phyloP scores from a whole-genome alignment of 2,797 vertebrate genomes.

The Podarcis lilfordi region DNA sequence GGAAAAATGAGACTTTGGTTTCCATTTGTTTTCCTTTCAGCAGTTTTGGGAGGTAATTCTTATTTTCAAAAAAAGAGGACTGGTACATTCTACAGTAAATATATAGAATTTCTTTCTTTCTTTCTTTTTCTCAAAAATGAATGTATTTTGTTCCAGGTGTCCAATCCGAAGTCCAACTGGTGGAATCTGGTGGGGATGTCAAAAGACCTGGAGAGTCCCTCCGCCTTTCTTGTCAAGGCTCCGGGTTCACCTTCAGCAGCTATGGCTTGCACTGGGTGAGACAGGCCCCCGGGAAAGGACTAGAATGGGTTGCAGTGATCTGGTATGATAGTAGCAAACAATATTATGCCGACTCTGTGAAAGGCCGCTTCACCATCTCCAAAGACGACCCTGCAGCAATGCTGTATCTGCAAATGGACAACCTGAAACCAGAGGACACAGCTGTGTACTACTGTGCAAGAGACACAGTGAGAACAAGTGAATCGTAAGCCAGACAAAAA shows the following conservation, averaged over 20 bases:
- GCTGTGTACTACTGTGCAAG: conserved; percentile 60
- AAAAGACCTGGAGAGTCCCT: not conserved
- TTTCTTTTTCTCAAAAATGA: too few species aligned
- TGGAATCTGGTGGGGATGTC: not conserved
- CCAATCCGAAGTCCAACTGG: not conserved
- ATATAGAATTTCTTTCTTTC: too few species aligned
- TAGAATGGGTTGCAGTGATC: too few species aligned
- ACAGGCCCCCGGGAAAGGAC: too few species aligned
- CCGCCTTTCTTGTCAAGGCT: not conserved
- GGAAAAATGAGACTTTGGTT: not conserved
- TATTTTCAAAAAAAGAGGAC: not conserved
- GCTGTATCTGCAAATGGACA: conserved; percentile 47
- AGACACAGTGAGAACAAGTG: not conserved
- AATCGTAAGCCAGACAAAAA: not conserved
- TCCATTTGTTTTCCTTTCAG: not conserved
- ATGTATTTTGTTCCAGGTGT: not conserved
- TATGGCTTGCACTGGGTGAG: too few species aligned
- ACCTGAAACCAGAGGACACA: conserved; percentile 58
- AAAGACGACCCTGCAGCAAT: conserved; percentile 47
- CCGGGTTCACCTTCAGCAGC: not conserved
- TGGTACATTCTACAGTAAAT: not conserved
- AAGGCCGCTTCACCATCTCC: conserved; percentile 58
- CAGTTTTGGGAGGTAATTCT: not conserved
- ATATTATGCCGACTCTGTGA: not conserved
- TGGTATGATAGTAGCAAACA: too few species aligned